phyloP scores from a whole-genome alignment of 1,140 invertebrate species.

The Heliothis subflexa region DNA sequence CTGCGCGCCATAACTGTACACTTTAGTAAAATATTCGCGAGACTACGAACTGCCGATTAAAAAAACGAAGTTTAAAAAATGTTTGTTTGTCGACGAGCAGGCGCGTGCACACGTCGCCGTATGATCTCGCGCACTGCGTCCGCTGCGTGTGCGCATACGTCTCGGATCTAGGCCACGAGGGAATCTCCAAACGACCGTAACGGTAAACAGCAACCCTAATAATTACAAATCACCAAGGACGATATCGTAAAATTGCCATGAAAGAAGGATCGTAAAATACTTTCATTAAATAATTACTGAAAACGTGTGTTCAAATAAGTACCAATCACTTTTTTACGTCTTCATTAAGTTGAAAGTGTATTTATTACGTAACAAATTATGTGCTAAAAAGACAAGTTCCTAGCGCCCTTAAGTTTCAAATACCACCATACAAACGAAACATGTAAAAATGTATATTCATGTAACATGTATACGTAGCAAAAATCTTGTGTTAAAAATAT shows the following conservation, averaged over 20 bases:
- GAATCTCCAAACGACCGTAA: constrained; percentile 59
- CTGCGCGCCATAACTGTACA: constrained; percentile 25
- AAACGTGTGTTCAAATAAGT: constrained; percentile 3
- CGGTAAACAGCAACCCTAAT: constrained; percentile 55
- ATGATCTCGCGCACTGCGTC: constrained; percentile 54
- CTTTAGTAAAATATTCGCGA: constrained; percentile 33
- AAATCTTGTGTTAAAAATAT: no score
- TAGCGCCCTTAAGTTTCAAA: no score
- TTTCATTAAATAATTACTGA: constrained; percentile 5
- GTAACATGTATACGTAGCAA: no score
- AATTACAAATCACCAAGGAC: constrained; percentile 39
- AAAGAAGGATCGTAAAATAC: neutral
- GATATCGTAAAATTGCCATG: constrained; percentile 6
- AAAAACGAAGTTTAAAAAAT: constrained; percentile 5
- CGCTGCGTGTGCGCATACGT: constrained; percentile 44
- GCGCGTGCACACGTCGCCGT: constrained; percentile 56
- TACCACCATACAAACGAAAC: no score
- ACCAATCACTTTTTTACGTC: neutral
- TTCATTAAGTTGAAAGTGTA: neutral
- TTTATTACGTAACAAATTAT: neutral
- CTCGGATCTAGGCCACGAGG: constrained; percentile 45
- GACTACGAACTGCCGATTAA: constrained; percentile 8
- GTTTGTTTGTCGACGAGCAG: constrained; percentile 8
- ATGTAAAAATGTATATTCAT: no score
- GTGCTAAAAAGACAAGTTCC: no score